Evolutionary conservation across 2,888 invertebrate species (phyloP).

Genomic region (Dastarcus helophoroides): DNA sequence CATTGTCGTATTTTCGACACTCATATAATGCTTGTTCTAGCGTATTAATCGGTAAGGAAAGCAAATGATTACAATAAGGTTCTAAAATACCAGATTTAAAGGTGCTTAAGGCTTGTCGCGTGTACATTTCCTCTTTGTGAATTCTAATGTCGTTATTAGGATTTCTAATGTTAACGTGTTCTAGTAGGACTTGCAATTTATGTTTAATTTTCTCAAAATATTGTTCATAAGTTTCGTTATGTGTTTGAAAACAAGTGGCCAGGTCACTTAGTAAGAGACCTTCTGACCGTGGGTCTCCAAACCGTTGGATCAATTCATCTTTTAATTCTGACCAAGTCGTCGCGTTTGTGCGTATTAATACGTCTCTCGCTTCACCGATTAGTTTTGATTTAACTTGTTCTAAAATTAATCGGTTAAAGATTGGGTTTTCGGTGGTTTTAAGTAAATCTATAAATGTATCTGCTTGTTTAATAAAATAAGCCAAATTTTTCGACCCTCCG

Average conservation of each 20-base stretch:
- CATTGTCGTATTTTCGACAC: conserved; percentile 13
- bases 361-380: conserved; percentile 12
- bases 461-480: conserved; percentile 13
- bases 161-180: conserved; percentile 11
- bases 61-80: conserved; percentile 12
- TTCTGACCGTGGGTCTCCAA: conserved; percentile 14
- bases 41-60: conserved; percentile 7
- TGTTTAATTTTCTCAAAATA: conserved; percentile 15
- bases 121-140: conserved; percentile 10
- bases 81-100: conserved; percentile 12
- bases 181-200: conserved; percentile 16
- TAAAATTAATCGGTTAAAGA: conserved; percentile 10
- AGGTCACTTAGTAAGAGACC: conserved; percentile 12
- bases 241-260: conserved; percentile 12
- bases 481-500: conserved; percentile 11
- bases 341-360: conserved; percentile 6
- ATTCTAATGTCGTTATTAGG: conserved; percentile 6
- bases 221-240: conserved; percentile 12
- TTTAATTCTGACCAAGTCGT: conserved; percentile 11
- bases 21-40: conserved; percentile 11
- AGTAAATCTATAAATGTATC: conserved; percentile 10
- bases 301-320: conserved; percentile 9
- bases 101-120: conserved; percentile 8
- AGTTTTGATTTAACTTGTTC: conserved; percentile 13
- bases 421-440: conserved; percentile 8